Evolutionary conservation across 1,140 invertebrate species (phyloP), one percentile per base, ranked within the genome.

Genomic region (Orchestia grillus): DNA sequence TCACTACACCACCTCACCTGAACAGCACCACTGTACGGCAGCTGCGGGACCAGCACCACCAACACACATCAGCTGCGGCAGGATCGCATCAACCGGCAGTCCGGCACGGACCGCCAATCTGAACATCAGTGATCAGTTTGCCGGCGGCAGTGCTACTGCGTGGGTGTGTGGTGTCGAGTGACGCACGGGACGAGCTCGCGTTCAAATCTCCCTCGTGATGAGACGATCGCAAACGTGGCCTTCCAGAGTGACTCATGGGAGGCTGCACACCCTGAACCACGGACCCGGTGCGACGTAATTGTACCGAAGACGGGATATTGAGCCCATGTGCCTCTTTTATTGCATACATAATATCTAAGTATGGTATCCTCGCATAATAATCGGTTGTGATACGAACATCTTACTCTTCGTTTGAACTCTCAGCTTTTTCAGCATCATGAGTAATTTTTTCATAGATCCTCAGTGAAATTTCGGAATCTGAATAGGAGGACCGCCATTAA

Each of bases 191-290:
- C 43, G 88, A 15, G 43, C 43, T 42, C 28, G 88, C 88, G 41
- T 90, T 90, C 88, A 90, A 90, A 44, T 90, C 88, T 90, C 88
- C 88, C 88, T 77, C 62, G 62, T 77, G 62, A 77, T 77, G 28
- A 3, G 1, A 3, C 62, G 11, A 36, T 19, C 62, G 62, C 62
- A 36, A 36, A 77, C 62, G 15, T 77, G 62, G 28, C 62, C 36
- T 77, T 23, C 62, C 36, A 3, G 62, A 28, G 62, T 15, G 15
- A 15, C 28, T 36, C 62, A 77, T 36, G 62, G 11, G 28, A 1
- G 11, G 11, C 62, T 77, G 62, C 62, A 36, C 62, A 77, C 62
- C 28, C 36, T 77, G 1, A 15, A 77, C 36, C 28, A 77, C 62
- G 62, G 36, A 77, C 28, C 36, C 1, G 1, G 28, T 77, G 28